A percentile compares a stretch with the other conserved stretches of the same genome.
Evolutionary conservation across 2,888 invertebrate species (phyloP).

Genomic region (Caenorhabditis sp.): DNA sequence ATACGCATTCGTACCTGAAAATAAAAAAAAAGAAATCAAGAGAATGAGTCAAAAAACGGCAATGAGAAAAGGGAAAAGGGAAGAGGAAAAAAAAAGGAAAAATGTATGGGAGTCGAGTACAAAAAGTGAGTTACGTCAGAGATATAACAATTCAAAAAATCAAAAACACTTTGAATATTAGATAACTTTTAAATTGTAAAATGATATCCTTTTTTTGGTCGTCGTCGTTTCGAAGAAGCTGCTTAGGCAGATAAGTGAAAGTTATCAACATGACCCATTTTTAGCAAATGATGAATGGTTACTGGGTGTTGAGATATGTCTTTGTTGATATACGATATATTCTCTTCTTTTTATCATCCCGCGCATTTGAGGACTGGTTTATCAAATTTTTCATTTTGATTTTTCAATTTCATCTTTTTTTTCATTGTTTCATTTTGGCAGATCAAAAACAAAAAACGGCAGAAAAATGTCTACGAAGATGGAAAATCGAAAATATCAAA

Average conservation of each 20-base stretch:
- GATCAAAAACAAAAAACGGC: too few species aligned
- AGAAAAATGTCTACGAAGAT: too few species aligned
- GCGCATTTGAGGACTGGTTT: background rate
- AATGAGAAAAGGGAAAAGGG: too few species aligned
- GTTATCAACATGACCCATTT: slow-evolving; percentile 1
- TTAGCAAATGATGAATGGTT: background rate
- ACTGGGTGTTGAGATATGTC: background rate
- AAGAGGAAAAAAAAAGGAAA: background rate
- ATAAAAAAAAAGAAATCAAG: background rate
- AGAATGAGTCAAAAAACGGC: too few species aligned
- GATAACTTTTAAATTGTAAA: background rate
- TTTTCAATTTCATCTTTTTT: too few species aligned
- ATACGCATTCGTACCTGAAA: background rate
- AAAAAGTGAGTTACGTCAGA: background rate
- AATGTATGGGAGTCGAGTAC: background rate
- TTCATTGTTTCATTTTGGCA: too few species aligned
- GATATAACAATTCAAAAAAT: background rate
- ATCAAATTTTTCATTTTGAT: background rate
- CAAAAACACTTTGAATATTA: background rate
- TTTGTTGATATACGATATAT: background rate
- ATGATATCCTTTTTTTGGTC: background rate
- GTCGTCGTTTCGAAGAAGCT: background rate
- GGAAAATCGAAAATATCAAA: too few species aligned
- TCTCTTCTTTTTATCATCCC: background rate
- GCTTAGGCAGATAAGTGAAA: background rate